Percentiles rank a stretch among this genome's conserved stretches.
Evolutionary conservation across 2,888 invertebrate genomes (phyloP).

Genomic region (Tenthredo mesomela): DNA sequence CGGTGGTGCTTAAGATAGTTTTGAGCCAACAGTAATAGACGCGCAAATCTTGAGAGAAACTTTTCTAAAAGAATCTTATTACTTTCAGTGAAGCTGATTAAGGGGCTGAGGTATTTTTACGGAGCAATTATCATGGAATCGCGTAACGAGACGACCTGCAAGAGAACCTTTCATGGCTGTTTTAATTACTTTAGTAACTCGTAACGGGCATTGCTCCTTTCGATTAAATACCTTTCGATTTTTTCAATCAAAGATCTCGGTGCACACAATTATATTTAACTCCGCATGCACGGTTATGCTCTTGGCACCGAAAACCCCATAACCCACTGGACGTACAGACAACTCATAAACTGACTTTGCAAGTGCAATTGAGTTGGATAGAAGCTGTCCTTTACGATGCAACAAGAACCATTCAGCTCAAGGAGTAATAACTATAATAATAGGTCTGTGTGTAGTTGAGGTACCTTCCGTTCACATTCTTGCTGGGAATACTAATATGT

Average conservation of each 20-base stretch:
- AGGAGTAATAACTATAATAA: not conserved
- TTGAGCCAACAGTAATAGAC: not conserved
- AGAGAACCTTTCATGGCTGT: conserved; percentile 56
- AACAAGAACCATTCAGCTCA: not conserved
- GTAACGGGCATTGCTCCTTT: not conserved
- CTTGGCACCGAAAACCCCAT: not conserved
- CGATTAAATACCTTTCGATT: conserved; percentile 19
- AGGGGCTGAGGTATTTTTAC: conserved; percentile 48
- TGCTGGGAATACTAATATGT: not conserved
- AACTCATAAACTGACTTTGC: conserved; percentile 10
- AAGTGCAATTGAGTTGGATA: conserved; percentile 5
- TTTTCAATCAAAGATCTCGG: conserved; percentile 4
- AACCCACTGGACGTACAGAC: not conserved
- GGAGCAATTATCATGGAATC: conserved; percentile 66
- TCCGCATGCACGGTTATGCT: not conserved
- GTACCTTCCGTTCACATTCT: conserved; percentile 12
- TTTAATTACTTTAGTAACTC: conserved; percentile 61
- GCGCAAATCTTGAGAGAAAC: not conserved
- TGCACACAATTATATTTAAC: not conserved
- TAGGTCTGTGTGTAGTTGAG: conserved; percentile 11
- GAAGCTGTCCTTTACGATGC: not conserved
- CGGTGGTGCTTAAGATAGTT: not conserved
- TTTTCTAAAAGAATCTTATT: conserved; percentile 13
- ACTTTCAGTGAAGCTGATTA: conserved; percentile 15
- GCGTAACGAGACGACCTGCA: conserved; percentile 57